Conservation (phyloP, 2,888 invertebrate genomes). For the Hartigia nigra region DNA sequence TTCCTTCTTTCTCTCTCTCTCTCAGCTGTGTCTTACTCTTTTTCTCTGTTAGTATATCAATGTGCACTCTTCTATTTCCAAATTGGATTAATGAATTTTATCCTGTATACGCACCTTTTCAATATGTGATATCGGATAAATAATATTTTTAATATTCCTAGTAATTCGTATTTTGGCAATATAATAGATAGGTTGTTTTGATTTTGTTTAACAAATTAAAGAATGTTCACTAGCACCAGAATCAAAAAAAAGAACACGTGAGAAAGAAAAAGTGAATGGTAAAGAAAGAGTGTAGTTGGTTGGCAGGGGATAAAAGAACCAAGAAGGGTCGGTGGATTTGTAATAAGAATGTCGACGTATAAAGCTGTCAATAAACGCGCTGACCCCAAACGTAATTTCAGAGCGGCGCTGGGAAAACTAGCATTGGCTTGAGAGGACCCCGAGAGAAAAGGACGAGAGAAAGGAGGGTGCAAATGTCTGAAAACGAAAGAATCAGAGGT, state of each 20-base stretch:
- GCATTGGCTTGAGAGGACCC: conserved; percentile 8
- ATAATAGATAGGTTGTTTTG: background rate
- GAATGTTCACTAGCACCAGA: background rate
- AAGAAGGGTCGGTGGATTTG: conserved; percentile 35
- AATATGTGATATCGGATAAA: background rate
- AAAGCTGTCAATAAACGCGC: conserved; percentile 53
- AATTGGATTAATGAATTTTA: background rate
- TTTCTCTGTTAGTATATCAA: background rate
- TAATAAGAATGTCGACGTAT: conserved; percentile 52
- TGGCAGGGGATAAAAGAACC: background rate
- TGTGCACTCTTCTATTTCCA: background rate
- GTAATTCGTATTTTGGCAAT: background rate
- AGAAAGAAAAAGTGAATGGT: background rate
- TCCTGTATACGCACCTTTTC: background rate
- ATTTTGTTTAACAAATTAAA: background rate
- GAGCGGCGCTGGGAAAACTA: conserved; percentile 26
- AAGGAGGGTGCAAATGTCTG: conserved; percentile 16
- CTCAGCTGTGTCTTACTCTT: background rate
- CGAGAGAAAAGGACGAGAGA: conserved; percentile 2
- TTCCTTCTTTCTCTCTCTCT: background rate
- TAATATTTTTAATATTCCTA: background rate
- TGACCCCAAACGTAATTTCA: conserved; percentile 54
- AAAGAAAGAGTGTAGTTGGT: background rate
- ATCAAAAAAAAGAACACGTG: background rate
- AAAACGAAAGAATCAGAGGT: conserved; percentile 19